phyloP scores from a whole-genome alignment of 2,113 vertebrate genomes.

The Parus major region DNA sequence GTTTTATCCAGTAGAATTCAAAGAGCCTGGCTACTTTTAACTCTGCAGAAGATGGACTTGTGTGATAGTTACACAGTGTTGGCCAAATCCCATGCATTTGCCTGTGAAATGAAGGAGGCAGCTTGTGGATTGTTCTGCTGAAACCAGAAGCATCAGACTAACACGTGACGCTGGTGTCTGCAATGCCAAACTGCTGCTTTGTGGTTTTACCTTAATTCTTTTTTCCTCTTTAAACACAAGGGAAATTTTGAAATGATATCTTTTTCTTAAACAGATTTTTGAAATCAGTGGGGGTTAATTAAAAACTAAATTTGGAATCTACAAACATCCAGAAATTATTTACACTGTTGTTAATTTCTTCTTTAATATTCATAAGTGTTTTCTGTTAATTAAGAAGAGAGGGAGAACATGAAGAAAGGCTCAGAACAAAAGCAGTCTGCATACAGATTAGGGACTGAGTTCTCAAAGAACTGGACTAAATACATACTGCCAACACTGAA shows the following conservation, averaged over 20 bases:
- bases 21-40: not conserved
- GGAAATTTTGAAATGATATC: slow-evolving; percentile 27
- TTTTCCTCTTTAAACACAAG: not conserved
- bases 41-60: not conserved
- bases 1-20: not conserved
- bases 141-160: not conserved
- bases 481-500: not conserved
- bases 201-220: not conserved
- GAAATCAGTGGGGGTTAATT: slow-evolving; percentile 74
- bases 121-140: not conserved
- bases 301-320: slow-evolving; percentile 72
- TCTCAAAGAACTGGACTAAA: slow-evolving; percentile 38
- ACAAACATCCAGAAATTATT: slow-evolving; percentile 75
- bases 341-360: slow-evolving; percentile 78
- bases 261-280: slow-evolving; percentile 35
- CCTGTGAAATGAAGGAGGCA: not conserved
- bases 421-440: slow-evolving; percentile 51
- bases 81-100: not conserved
- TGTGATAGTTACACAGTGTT: not conserved
- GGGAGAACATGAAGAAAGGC: slow-evolving; percentile 66
- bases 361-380: slow-evolving; percentile 78
- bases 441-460: slow-evolving; percentile 64
- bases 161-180: not conserved
- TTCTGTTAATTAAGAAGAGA: slow-evolving; percentile 79
- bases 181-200: not conserved